Evolutionary conservation across 2,113 vertebrate genomes (phyloP).

Genomic region (Limanda limanda): DNA sequence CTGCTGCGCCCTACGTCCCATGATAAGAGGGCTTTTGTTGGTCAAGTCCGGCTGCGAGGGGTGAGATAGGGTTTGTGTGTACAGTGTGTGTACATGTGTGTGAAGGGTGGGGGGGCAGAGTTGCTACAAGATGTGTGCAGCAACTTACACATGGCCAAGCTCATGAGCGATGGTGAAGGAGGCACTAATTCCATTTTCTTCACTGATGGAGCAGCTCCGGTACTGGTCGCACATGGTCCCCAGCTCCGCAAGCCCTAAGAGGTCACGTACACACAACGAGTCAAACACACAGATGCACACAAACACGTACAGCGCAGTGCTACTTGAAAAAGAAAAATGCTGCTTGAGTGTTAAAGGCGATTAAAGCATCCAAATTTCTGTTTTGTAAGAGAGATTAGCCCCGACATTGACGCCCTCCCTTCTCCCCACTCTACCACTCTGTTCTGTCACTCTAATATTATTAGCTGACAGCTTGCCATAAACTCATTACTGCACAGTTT

Average conservation of each 20-base stretch:
- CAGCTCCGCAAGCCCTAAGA: constrained; percentile 92
- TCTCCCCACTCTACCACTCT: constrained; percentile 57
- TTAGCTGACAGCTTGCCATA: constrained; percentile 65
- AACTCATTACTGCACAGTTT: constrained; percentile 63
- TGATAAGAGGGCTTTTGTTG: constrained; percentile 82
- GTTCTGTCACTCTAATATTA: constrained; percentile 71
- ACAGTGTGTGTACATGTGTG: constrained; percentile 1
- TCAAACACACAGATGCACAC: constrained; percentile 30
- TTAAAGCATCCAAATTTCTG: constrained; percentile 66
- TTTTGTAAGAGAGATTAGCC: constrained; percentile 68
- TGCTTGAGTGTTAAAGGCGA: constrained; percentile 50
- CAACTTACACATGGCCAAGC: constrained; percentile 96
- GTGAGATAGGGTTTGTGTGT: constrained; percentile 12
- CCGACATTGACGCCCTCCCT: constrained; percentile 29
- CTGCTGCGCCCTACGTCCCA: constrained; percentile 54
- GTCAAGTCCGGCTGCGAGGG: constrained; percentile 37
- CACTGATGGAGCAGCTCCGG: constrained; percentile 96
- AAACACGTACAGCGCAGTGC: constrained; percentile 14
- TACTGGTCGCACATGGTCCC: constrained; percentile 95
- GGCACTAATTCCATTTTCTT: constrained; percentile 96
- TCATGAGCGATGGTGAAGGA: constrained; percentile 98
- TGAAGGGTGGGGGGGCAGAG: background rate
- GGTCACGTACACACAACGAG: constrained; percentile 40
- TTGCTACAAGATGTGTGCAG: background rate
- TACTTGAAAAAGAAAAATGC: constrained; percentile 14